phyloP scores from a whole-genome alignment of 2,888 invertebrate species.

The Subacronicta megacephala region DNA sequence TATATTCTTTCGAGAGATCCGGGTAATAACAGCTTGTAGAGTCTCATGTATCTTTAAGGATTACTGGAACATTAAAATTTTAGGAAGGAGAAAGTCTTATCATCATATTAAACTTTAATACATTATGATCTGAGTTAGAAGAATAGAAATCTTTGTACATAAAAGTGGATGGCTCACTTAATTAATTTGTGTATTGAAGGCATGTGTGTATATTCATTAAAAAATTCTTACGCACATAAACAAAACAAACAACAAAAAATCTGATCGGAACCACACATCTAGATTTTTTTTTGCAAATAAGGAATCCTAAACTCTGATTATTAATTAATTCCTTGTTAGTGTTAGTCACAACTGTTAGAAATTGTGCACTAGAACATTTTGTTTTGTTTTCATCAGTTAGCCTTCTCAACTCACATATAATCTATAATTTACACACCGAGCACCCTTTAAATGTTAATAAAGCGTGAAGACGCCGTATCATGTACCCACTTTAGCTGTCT shows the following conservation, averaged over 20 bases:
- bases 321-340: constrained; percentile 13
- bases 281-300: constrained; percentile 10
- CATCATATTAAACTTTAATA: constrained; percentile 26
- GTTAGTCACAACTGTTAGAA: constrained; percentile 25
- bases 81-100: constrained; percentile 32
- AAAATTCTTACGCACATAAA: constrained; percentile 23
- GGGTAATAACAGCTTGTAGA: not conserved
- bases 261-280: constrained; percentile 7
- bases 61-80: constrained; percentile 10
- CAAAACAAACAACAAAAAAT: constrained; percentile 25
- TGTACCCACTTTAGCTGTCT: no score
- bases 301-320: constrained; percentile 26
- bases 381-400: constrained; percentile 9
- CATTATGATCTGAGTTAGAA: constrained; percentile 16
- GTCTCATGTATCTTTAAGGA: not conserved
- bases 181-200: constrained; percentile 31
- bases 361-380: constrained; percentile 37
- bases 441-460: no score
- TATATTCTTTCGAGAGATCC: not conserved
- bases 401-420: no score
- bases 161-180: constrained; percentile 22
- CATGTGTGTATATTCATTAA: constrained; percentile 22
- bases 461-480: no score
- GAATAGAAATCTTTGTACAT: constrained; percentile 42
- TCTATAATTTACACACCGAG: no score